These are phyloP conservation scores for Daktulosphaira vitifoliae DNA, from an alignment of 1,140 invertebrate species.

Conservation along the genomic window DNA sequence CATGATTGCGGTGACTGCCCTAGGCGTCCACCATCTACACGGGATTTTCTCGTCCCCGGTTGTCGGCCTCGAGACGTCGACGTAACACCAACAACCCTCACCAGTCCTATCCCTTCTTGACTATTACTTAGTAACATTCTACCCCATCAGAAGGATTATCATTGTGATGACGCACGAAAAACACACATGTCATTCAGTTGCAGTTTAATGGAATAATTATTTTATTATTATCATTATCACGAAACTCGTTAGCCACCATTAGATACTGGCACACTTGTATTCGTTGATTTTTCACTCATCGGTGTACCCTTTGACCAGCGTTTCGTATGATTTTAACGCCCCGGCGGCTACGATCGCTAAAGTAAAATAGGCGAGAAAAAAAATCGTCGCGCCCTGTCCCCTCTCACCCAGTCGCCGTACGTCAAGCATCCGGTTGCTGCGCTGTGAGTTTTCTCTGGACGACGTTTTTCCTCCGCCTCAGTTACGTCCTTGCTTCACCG, in stretches of 20 bases:
- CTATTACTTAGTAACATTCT: too few species aligned
- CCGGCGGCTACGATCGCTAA: neutral
- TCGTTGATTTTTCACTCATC: too few species aligned
- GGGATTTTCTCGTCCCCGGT: neutral
- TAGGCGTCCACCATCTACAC: neutral
- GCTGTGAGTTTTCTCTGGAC: neutral
- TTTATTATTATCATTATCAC: too few species aligned
- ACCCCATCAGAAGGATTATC: too few species aligned
- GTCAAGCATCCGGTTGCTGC: neutral
- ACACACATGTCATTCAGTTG: too few species aligned
- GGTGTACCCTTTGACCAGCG: neutral
- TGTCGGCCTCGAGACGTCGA: neutral
- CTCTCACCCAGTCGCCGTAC: neutral
- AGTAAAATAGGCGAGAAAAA: too few species aligned
- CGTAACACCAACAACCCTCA: neutral
- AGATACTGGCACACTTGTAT: too few species aligned
- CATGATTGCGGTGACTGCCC: neutral
- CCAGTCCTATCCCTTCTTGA: neutral
- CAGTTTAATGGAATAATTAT: too few species aligned
- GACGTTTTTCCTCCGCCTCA: neutral
- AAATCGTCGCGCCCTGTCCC: neutral
- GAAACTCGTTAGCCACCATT: too few species aligned
- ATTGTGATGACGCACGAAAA: too few species aligned
- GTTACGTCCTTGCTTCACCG: neutral
- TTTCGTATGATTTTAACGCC: constrained; percentile 27